phyloP scores from a whole-genome alignment of 2,888 invertebrate genomes.

The Philaethria dido region DNA sequence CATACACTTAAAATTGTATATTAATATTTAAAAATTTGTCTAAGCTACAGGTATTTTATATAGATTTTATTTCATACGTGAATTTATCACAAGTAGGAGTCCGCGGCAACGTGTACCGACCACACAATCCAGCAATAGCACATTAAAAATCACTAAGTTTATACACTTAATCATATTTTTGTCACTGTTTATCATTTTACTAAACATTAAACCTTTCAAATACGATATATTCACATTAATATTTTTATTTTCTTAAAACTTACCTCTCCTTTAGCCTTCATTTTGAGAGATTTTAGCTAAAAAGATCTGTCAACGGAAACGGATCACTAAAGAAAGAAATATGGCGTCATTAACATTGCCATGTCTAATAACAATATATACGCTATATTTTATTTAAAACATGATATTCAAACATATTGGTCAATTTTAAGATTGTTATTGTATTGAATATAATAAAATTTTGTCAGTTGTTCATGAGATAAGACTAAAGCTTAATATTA shows the following conservation, averaged over 20 bases:
- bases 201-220: background rate
- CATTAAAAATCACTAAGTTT: conserved; percentile 20
- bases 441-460: too few relatives aligned
- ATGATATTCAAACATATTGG: too few relatives aligned
- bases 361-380: conserved; percentile 18
- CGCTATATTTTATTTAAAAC: background rate
- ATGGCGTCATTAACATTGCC: conserved; percentile 42
- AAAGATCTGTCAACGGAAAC: conserved; percentile 81
- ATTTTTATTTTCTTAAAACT: conserved; percentile 45
- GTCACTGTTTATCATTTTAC: background rate
- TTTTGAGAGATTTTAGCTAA: conserved; percentile 82
- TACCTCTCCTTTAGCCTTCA: conserved; percentile 96
- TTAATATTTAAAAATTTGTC: background rate
- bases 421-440: too few relatives aligned
- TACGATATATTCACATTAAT: conserved; percentile 21
- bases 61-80: background rate
- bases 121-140: conserved; percentile 41
- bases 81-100: conserved; percentile 6
- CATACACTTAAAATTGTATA: background rate
- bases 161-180: background rate
- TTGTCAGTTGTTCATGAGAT: too few relatives aligned
- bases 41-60: background rate
- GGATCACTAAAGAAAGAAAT: conserved; percentile 61
- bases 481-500: too few relatives aligned
- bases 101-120: conserved; percentile 71